A percentile compares a stretch with the other conserved stretches of the same genome.
phyloP scores from a whole-genome alignment of 2,113 vertebrate species.

The Scalopus aquaticus region DNA sequence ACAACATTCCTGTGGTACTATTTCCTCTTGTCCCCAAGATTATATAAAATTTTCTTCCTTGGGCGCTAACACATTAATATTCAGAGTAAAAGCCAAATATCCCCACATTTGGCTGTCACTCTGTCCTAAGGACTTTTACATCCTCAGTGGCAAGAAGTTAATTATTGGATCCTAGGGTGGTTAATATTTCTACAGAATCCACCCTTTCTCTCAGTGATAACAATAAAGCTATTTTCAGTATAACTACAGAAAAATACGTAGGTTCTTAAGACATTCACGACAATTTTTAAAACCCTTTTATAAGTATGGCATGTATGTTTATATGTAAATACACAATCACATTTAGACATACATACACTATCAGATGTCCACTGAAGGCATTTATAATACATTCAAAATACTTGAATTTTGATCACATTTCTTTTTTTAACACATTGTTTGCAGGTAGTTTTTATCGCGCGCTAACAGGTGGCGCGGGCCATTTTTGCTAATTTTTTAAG shows the following conservation, averaged over 20 bases:
- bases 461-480: too few relatives aligned
- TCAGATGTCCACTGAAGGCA: not conserved
- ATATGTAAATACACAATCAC: not conserved
- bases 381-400: not conserved
- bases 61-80: slow-evolving; percentile 10
- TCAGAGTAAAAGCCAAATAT: not conserved
- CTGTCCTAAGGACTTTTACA: not conserved
- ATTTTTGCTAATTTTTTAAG: too few relatives aligned
- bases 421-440: too few relatives aligned
- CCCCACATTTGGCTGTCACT: not conserved
- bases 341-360: not conserved
- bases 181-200: not conserved
- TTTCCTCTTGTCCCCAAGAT: not conserved
- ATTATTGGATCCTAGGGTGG: not conserved
- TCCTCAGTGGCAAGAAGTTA: not conserved
- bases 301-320: not conserved
- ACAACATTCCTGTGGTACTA: not conserved
- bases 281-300: not conserved
- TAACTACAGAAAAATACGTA: not conserved
- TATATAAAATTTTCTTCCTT: not conserved
- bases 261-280: not conserved
- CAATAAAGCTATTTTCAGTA: not conserved
- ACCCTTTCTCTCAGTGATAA: not conserved
- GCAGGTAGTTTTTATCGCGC: too few relatives aligned
- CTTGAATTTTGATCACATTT: not conserved